phyloP scores from a whole-genome alignment of 2,113 vertebrate species.

The Perca flavescens region DNA sequence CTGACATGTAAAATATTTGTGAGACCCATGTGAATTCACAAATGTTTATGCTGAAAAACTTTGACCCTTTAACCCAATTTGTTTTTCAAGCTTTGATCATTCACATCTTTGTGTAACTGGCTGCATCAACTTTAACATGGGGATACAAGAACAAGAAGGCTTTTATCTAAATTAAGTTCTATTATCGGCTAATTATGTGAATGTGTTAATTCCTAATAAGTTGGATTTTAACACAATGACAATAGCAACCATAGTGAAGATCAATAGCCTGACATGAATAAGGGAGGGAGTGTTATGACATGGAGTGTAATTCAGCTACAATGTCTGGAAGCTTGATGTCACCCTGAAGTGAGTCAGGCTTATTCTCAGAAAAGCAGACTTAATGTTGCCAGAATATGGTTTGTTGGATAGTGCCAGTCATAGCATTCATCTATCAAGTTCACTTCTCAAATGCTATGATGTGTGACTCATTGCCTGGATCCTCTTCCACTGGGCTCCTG shows the following conservation, averaged over 20 bases:
- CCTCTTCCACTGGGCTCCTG: conserved; percentile 31
- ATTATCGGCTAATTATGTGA: not conserved
- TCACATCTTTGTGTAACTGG: not conserved
- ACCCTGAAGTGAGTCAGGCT: conserved; percentile 37
- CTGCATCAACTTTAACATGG: not conserved
- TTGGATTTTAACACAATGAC: not conserved
- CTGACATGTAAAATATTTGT: not conserved
- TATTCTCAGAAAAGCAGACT: conserved; percentile 24
- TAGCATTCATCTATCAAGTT: conserved; percentile 21
- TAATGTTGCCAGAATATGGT: conserved; percentile 28
- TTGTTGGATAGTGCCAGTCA: conserved; percentile 24
- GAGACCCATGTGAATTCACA: not conserved
- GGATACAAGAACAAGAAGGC: not conserved
- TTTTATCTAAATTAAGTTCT: not conserved
- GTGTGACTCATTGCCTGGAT: conserved; percentile 49
- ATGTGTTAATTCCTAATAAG: not conserved
- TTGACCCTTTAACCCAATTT: not conserved
- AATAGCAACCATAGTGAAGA: not conserved
- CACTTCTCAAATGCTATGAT: not conserved
- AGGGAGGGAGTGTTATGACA: not conserved
- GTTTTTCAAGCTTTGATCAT: not conserved
- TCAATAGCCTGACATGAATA: not conserved
- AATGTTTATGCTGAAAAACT: not conserved
- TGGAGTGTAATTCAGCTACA: not conserved
- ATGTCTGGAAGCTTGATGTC: not conserved